Evolutionary conservation across 2,113 vertebrate species (phyloP), one percentile per base, ranked within the genome.

Genomic region (Gambusia affinis): DNA sequence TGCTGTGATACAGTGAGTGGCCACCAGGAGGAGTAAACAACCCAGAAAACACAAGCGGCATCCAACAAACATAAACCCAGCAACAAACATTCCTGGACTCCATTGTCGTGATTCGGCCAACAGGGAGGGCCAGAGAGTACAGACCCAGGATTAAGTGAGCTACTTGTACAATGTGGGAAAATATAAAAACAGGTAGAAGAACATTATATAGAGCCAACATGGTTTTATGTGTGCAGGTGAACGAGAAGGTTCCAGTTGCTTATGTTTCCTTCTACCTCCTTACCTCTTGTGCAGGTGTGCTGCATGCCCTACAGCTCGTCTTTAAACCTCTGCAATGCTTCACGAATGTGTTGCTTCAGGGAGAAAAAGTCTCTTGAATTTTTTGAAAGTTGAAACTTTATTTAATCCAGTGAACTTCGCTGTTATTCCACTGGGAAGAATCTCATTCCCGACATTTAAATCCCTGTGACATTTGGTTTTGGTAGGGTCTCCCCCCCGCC

Each of bases 11-110:
- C 95, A 93, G 44, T 76, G 72, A 92, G 67, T 82, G 91, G 86
- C 95, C 95, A 94, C 93, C 91, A 95, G 95, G 95, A 94, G 95
- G 95, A 85, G 94, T 95, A 95, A 95, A 95, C 94, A 95, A 94
- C 92, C 95, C 90, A 90, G 93, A 85, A 91, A 94, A 93, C 80
- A 90, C 71, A 79, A 78, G 85, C 81, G 73, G 81, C 83, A 80
- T 64, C 73, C 77, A 67, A 88, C 44, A 91, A 92, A 91, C 89
- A 91, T 71, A 75, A 47, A 47, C 14, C 44, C 67, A 71, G 74
- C 65, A 84, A 89, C 73, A 81, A 85, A 81, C 79, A 80, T 24
- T 17, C 27, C 42, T 51, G 61, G 30, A 63, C 33, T 78, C 83
- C 83, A 83, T 75, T 87, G 82, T 78, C 83, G 62, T 12, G 22